Percentiles rank a stretch among this genome's conserved stretches.
Conservation (phyloP, 2,113 vertebrate genomes). For the Oncorhynchus gorbuscha region DNA sequence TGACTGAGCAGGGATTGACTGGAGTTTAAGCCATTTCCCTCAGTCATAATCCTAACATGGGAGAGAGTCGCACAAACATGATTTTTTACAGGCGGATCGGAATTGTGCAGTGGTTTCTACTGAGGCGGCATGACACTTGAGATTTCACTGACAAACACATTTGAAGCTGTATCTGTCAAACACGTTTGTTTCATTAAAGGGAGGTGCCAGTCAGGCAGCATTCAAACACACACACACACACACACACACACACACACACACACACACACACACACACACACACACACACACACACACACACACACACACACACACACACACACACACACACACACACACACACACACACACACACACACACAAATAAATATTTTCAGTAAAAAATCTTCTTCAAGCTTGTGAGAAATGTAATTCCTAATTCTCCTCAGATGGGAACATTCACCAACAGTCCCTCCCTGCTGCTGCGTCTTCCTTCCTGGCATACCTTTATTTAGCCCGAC, state of each 20-base stretch:
- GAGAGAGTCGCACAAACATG: not conserved
- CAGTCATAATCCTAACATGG: slow-evolving; percentile 1
- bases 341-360: not conserved
- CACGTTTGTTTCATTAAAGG: not conserved
- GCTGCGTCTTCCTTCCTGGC: not conserved
- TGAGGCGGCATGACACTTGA: too few species aligned
- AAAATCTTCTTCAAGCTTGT: not conserved
- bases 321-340: not conserved
- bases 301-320: not conserved
- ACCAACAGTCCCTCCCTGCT: not conserved
- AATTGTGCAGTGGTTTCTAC: not conserved
- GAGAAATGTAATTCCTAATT: not conserved
- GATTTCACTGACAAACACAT: too few species aligned
- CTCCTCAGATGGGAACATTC: not conserved
- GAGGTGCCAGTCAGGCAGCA: not conserved
- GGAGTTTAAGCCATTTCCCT: not conserved
- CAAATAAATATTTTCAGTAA: not conserved
- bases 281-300: not conserved
- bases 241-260: not conserved
- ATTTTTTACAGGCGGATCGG: too few species aligned
- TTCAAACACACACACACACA: not conserved
- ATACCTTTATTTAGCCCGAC: not conserved
- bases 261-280: not conserved
- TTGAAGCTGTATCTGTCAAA: not conserved
- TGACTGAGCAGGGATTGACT: not conserved